Evolutionary conservation across 2,113 vertebrate genomes (phyloP).

Genomic region (Seriola rivoliana): DNA sequence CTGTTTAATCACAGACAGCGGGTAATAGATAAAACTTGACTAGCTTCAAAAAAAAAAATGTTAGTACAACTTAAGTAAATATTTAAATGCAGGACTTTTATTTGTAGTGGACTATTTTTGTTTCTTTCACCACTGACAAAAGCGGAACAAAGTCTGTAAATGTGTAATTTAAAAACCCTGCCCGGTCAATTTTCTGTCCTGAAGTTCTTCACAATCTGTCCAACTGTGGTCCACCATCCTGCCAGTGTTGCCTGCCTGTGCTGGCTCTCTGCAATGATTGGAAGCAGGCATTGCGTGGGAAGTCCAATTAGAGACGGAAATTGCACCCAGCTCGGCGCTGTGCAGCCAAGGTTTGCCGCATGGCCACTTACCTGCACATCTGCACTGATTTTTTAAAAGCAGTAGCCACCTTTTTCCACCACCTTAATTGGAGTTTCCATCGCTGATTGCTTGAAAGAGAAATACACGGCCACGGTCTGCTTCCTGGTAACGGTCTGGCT

Average conservation of each 20-base stretch:
- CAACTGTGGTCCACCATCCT: conserved; percentile 33
- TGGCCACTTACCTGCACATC: conserved; percentile 94
- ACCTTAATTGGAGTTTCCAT: conserved; percentile 79
- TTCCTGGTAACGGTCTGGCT: conserved; percentile 70
- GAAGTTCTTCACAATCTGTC: conserved; percentile 36
- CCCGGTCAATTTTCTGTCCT: conserved; percentile 31
- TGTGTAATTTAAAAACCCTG: conserved; percentile 30
- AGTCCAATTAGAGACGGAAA: conserved; percentile 94
- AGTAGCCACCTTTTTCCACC: conserved; percentile 77
- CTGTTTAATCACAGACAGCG: background rate
- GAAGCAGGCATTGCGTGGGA: conserved; percentile 93
- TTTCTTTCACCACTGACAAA: conserved; percentile 14
- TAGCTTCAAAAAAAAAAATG: background rate
- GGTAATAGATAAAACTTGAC: background rate
- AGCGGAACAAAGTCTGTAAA: conserved; percentile 12
- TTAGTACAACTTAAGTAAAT: background rate
- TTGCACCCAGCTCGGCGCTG: conserved; percentile 86
- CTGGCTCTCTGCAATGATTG: conserved; percentile 83
- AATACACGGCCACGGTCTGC: conserved; percentile 72
- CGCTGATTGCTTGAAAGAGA: conserved; percentile 66
- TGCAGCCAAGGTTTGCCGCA: conserved; percentile 88
- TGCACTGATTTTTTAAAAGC: conserved; percentile 87
- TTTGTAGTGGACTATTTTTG: background rate
- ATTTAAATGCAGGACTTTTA: background rate
- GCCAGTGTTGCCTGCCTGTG: conserved; percentile 30